Evolutionary conservation across 2,888 invertebrate species (phyloP).

Genomic region (Agriopis marginaria): DNA sequence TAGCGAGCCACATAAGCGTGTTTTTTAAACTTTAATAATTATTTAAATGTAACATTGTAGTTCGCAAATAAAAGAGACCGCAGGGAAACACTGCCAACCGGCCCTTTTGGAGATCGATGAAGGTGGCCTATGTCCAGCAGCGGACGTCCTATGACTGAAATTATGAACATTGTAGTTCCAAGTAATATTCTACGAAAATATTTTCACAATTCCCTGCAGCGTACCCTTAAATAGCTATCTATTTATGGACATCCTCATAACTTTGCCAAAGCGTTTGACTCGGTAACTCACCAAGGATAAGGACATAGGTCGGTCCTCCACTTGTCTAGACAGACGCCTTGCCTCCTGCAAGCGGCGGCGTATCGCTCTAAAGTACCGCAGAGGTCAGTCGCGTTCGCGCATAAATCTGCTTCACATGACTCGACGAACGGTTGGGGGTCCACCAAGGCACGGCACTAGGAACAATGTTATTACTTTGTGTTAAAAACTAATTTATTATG

Average conservation of each 20-base stretch:
- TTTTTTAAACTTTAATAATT: too few species aligned
- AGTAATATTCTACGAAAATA: too few species aligned
- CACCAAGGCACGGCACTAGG: conserved; percentile 90
- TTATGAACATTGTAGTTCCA: too few species aligned
- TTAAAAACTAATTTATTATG: background rate
- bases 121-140: too few species aligned
- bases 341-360: conserved; percentile 89
- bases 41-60: too few species aligned
- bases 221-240: background rate
- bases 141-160: too few species aligned
- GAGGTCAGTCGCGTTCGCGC: conserved; percentile 84
- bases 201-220: too few species aligned
- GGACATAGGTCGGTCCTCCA: conserved; percentile 91
- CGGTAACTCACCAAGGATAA: conserved; percentile 83
- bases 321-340: conserved; percentile 89
- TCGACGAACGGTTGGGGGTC: conserved; percentile 89
- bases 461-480: background rate
- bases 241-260: background rate
- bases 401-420: conserved; percentile 90
- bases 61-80: too few species aligned
- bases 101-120: too few species aligned
- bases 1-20: too few species aligned
- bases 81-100: too few species aligned
- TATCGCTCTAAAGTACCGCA: conserved; percentile 90
- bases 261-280: conserved; percentile 4